Evolutionary conservation across 2,888 invertebrate species (phyloP).

Genomic region (Epirrita christyi): DNA sequence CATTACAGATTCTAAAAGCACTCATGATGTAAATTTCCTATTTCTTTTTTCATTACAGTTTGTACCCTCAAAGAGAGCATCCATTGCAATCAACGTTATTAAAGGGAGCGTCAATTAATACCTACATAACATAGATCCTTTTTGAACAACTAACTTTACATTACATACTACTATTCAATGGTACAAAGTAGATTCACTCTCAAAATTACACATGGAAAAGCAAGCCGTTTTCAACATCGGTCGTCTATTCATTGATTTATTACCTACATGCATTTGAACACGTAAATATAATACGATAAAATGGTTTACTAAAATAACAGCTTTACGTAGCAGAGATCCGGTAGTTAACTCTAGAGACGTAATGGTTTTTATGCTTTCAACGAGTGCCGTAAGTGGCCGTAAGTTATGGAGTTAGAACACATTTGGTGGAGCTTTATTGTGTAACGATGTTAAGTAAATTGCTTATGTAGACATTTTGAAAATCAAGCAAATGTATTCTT

Average conservation of each 20-base stretch:
- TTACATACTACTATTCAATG: conserved; percentile 55
- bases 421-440: conserved; percentile 34
- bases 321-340: conserved; percentile 54
- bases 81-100: conserved; percentile 13
- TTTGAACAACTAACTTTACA: conserved; percentile 47
- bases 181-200: conserved; percentile 39
- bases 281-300: conserved; percentile 46
- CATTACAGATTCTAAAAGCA: no score
- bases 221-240: conserved; percentile 44
- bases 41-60: no score
- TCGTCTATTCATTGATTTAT: conserved; percentile 46
- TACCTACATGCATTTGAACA: conserved; percentile 46
- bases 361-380: conserved; percentile 48
- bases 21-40: no score
- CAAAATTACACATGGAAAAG: conserved; percentile 57
- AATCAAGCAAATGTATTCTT: conserved; percentile 12
- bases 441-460: conserved; percentile 31
- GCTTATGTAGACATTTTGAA: conserved; percentile 30
- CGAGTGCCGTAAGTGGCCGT: conserved; percentile 38
- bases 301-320: conserved; percentile 47
- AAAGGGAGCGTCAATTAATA: conserved; percentile 31
- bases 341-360: conserved; percentile 49
- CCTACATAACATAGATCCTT: conserved; percentile 48
- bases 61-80: not conserved
- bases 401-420: conserved; percentile 35